Evolutionary conservation across 2,888 invertebrate species (phyloP).

Genomic region (Platypus cylindrus): DNA sequence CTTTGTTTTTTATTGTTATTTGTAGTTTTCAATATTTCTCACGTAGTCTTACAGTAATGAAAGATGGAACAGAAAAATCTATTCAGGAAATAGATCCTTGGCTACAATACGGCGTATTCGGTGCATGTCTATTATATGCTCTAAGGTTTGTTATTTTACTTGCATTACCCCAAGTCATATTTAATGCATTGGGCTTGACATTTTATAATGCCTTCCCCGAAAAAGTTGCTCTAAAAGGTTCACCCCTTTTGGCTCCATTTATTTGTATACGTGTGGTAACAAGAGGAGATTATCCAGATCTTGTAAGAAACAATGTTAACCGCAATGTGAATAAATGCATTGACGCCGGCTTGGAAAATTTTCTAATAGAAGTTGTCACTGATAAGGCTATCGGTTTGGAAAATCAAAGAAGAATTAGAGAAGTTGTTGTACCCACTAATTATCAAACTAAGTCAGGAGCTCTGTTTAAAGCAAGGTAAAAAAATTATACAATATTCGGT

Average conservation of each 20-base stretch:
- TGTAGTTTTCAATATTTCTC: slow-evolving; percentile 52
- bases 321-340: slow-evolving; percentile 79
- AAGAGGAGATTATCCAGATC: slow-evolving; percentile 82
- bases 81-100: slow-evolving; percentile 59
- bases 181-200: slow-evolving; percentile 75
- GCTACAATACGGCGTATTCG: slow-evolving; percentile 65
- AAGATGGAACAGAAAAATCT: slow-evolving; percentile 36
- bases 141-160: slow-evolving; percentile 70
- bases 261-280: slow-evolving; percentile 91
- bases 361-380: slow-evolving; percentile 90
- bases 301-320: slow-evolving; percentile 76
- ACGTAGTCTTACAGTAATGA: slow-evolving; percentile 36
- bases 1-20: slow-evolving; percentile 60
- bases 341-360: slow-evolving; percentile 87
- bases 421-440: slow-evolving; percentile 75
- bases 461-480: slow-evolving; percentile 68
- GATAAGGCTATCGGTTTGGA: slow-evolving; percentile 71
- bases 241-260: slow-evolving; percentile 84
- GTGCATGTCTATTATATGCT: slow-evolving; percentile 61
- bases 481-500: no score
- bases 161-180: slow-evolving; percentile 79
- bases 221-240: slow-evolving; percentile 71
- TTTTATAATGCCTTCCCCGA: slow-evolving; percentile 92
- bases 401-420: slow-evolving; percentile 69
- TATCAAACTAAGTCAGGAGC: slow-evolving; percentile 87